Evolutionary conservation across 2,797 vertebrate genomes (phyloP).

Genomic region (Oryzias sinensis): DNA sequence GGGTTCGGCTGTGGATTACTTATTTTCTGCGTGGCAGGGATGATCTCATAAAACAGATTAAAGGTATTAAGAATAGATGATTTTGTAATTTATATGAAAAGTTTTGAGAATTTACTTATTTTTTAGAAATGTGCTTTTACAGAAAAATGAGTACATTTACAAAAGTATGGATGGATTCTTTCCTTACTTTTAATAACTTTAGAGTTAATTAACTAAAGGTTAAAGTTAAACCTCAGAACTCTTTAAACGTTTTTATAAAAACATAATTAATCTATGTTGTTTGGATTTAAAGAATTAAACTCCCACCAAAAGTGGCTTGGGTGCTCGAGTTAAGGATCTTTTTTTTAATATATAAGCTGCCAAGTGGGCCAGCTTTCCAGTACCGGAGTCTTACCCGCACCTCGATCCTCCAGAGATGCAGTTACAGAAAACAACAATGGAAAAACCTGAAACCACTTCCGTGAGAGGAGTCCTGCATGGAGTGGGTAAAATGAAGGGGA

Average conservation of each 20-base stretch:
- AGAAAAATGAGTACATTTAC: too few relatives aligned
- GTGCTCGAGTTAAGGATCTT: conserved; percentile 31
- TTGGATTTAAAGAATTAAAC: conserved; percentile 24
- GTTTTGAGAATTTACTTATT: too few relatives aligned
- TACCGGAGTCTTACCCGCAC: conserved; percentile 28
- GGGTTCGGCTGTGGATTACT: too few relatives aligned
- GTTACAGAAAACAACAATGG: conserved; percentile 17
- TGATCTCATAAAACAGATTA: too few relatives aligned
- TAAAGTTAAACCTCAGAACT: neutral
- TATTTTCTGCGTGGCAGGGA: too few relatives aligned
- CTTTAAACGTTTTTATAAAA: conserved; percentile 21
- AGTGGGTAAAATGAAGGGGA: conserved; percentile 20
- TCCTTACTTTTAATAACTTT: too few relatives aligned
- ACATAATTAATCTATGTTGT: conserved; percentile 19
- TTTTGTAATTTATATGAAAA: too few relatives aligned
- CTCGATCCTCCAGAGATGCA: conserved; percentile 33
- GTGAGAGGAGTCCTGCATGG: conserved; percentile 10
- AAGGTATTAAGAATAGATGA: too few relatives aligned
- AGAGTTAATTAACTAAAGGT: too few relatives aligned
- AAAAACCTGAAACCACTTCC: conserved; percentile 25
- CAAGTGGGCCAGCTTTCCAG: conserved; percentile 51
- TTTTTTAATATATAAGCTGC: conserved; percentile 26
- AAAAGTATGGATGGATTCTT: too few relatives aligned
- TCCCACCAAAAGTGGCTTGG: conserved; percentile 27
- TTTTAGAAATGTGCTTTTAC: too few relatives aligned